A percentile compares a stretch with the other conserved stretches of the same genome.
Conservation (phyloP, 2,888 invertebrate species). For the Pristionchus fissidentatus region DNA sequence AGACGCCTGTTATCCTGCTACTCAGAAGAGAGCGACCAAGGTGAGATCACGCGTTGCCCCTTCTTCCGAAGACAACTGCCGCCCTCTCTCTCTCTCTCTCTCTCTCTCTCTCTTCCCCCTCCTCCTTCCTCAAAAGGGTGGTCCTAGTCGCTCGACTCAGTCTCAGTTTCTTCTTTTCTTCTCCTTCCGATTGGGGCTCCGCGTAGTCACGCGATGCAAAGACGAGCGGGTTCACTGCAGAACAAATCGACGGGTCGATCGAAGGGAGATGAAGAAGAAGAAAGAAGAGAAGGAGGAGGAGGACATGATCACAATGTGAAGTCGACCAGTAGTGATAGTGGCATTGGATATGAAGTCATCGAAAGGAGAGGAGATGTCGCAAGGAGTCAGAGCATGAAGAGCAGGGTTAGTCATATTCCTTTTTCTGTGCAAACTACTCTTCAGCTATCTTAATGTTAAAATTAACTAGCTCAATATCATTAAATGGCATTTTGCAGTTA, state of each 20-base stretch:
- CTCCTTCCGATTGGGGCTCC: slow-evolving; percentile 1
- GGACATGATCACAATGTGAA: slow-evolving; percentile 59
- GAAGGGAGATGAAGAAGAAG: slow-evolving; percentile 22
- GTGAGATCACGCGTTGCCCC: not conserved
- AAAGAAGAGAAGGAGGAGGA: not conserved
- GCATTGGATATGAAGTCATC: slow-evolving; percentile 68
- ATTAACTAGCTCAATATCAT: not conserved
- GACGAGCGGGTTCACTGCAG: not conserved
- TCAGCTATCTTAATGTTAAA: too few relatives aligned
- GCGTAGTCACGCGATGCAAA: not conserved
- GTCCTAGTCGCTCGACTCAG: slow-evolving; percentile 14
- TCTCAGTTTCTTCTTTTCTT: slow-evolving; percentile 1
- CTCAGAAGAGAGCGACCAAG: slow-evolving; percentile 57
- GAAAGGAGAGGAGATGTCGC: slow-evolving; percentile 42
- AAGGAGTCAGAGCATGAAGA: slow-evolving; percentile 38
- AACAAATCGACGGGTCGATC: not conserved
- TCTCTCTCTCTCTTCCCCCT: not conserved
- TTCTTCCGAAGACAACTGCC: slow-evolving; percentile 23
- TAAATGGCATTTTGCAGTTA: slow-evolving; percentile 36
- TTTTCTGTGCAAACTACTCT: too few relatives aligned
- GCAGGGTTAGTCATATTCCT: slow-evolving; percentile 35
- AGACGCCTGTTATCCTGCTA: slow-evolving; percentile 83
- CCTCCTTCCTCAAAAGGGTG: slow-evolving; percentile 18
- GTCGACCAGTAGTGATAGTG: slow-evolving; percentile 71
- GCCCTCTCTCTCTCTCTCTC: not conserved